Base-by-base conservation (phyloP, 2,888 invertebrate genomes). In the Acronicta alni region DNA sequence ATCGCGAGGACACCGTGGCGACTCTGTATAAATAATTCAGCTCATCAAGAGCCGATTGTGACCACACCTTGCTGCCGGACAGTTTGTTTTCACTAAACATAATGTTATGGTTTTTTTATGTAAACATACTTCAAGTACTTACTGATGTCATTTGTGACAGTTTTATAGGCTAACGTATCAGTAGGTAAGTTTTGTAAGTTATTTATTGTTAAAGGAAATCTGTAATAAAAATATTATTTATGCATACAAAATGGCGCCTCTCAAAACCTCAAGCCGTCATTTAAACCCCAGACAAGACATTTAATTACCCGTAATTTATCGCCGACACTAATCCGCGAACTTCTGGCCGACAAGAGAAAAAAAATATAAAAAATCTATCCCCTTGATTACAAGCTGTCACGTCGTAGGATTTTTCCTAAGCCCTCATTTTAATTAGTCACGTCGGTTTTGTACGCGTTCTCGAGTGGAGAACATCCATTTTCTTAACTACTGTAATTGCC, bases 351-450 rank as follows among this genome's bases (percentile, higher is more conserved):
- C 79, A 85, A 85, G 75, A 82, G 85, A 85, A 88, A 84, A 76
- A 77, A 73, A 75, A 84, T 83, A 87, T 83, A 87, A 81, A 84
- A 87, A 90, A 89, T 89, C 90, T 89, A 92, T 93, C 89, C 90
- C 91, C 92, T 88, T 92, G 92, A 93, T 93, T 93, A 91, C 93
- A 91, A 89, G 93, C 93, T 93, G 94, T 92, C 94, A 93, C 91
- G 88, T 92, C 87, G 91, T 89, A 84, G 90, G 91, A 90, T 93
- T 93, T 92, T 92, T 93, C 90, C 89, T 91, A 92, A 93, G 86
- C 91, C 90, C 88, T 85, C 89, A 84, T 89, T 89, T 85, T 92
- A 94, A 94, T 93, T 93, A 92, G 90, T 89, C 90, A 88, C 85
- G 89, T 87, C 82, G 88, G 88, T 88, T 85, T 77, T 73, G 74